phyloP scores from a whole-genome alignment of 1,140 invertebrate species.

The Lordiphosa collinella region DNA sequence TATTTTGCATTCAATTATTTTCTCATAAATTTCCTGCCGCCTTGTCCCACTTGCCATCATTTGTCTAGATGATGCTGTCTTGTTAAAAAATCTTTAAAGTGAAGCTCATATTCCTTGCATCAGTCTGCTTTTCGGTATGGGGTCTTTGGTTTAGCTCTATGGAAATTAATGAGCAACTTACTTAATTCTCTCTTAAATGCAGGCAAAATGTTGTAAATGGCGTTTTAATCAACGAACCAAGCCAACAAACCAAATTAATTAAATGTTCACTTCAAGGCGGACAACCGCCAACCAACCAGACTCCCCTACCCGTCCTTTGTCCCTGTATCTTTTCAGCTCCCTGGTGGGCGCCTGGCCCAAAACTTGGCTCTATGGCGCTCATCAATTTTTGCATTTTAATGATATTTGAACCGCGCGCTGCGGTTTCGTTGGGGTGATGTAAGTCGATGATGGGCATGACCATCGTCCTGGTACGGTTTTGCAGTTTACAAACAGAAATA shows the following conservation, averaged over 20 bases:
- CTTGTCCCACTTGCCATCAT: too few species aligned
- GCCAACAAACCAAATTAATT: conserved; percentile 67
- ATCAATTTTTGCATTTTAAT: conserved; percentile 76
- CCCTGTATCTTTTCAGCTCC: neutral
- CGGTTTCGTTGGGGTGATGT: conserved; percentile 18
- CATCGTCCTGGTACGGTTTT: neutral
- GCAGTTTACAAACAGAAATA: neutral
- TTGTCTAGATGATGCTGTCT: too few species aligned
- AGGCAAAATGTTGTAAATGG: conserved; percentile 63
- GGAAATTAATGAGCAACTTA: conserved; percentile 64
- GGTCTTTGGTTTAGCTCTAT: conserved; percentile 8
- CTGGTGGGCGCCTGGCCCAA: conserved; percentile 1
- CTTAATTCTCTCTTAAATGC: conserved; percentile 48
- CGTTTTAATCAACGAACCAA: conserved; percentile 62
- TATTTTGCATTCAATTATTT: too few species aligned
- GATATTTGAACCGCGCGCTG: conserved; percentile 63
- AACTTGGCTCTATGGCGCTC: conserved; percentile 31
- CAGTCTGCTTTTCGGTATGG: too few species aligned
- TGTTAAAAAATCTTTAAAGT: too few species aligned
- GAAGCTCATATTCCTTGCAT: too few species aligned
- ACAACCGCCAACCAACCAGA: neutral
- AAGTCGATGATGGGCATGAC: conserved; percentile 18
- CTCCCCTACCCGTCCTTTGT: neutral
- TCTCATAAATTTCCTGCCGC: too few species aligned
- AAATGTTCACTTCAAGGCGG: conserved; percentile 56